Evolutionary conservation across 2,888 invertebrate species (phyloP), one percentile per base, ranked within the genome.

Genomic region (Hydroisotoma schaefferi): DNA sequence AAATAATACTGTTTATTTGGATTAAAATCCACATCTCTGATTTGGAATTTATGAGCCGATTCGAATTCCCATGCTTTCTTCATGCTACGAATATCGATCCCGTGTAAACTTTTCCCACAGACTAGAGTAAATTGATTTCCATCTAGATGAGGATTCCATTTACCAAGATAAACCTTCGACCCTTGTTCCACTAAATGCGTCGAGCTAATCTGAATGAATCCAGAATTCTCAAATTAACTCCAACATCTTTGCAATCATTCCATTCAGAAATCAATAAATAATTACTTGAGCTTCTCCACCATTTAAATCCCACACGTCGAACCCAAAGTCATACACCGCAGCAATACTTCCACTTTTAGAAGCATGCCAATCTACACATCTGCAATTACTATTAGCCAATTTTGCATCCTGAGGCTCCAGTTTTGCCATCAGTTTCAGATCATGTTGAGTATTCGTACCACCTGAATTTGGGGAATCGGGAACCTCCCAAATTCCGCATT

Each of bases 1-100:
- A 98, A 76, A 73, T 90, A 90, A 75, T 95, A 95, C 74, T 94
- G 95, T 77, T 91, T 89, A 78, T 98, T 98, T n/a, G 94, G 91
- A 79, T 99, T 99, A 75, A 94, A 97, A 78, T 98, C 98, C 38
- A 99, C 77, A 75, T 94, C 93, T 56, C 97, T 63, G 0, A 84
- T 79, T 62, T 60, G 61, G 52, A 69, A 70, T 58, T 68, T 63
- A 78, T 98, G 97, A 2, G 92, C 90, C 68, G 85, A 69, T 28
- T 90, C 88, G 70, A 98, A 87, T 69, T 80, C 81, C 89, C 92
- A 94, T 0, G 87, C 85, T 73, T 87, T 85, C 71, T 86, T 82
- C 76, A 84, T 82, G 57, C 82, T 81, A 47, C 95, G 80, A 0
- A 93, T 83, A 78, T 98, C 97, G 81, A 89, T 94, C 2, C 93